Evolutionary conservation across 2,113 vertebrate species (phyloP), one percentile per base, ranked within the genome.

Genomic region (Thamnaconus septentrionalis): DNA sequence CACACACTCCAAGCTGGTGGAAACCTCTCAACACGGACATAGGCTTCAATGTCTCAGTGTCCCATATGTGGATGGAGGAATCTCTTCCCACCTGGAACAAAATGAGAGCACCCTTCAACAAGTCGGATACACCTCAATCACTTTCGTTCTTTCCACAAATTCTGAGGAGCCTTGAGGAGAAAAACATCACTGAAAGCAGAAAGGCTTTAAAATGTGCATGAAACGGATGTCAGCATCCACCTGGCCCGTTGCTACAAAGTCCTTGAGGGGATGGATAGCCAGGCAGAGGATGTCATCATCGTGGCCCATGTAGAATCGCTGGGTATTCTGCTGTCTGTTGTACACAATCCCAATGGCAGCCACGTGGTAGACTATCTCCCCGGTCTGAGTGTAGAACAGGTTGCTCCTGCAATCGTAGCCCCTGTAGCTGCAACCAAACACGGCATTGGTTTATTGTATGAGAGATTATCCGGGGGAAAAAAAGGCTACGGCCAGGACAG

Each of bases 211-310:
- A 31, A 31, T 31, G 18, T 31, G 18, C 18, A 31, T 31, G 18
- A 31, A 2, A 31, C 18, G 18, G 18, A 31, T 31, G 18, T 31
- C 18, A 31, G 18, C 55, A n/a, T 7, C 12, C 90, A 99, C 97
- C 95, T 99, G 97, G 88, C 97, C 97, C 69, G 97, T 99, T 64
- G 97, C 97, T 82, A 98, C 94, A 12, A 95, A 98, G 90, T 98
- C 97, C 90, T 96, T 99, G 46, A 97, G 82, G 41, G 97, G 97
- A 71, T 99, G 97, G 75, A 99, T 93, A 58, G 95, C 93, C 84
- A 99, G 90, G 90, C 96, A 98, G 51, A 99, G 95, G 64, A 99
- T 96, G 76, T 98, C 96, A 66, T 98, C 97, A 8, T 98, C 94
- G 3, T 99, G 97, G 9, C 97, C 95, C 75, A 98, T 89, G 86